phyloP scores from a whole-genome alignment of 2,797 vertebrate genomes.

The Oreonectes daqikongensis region DNA sequence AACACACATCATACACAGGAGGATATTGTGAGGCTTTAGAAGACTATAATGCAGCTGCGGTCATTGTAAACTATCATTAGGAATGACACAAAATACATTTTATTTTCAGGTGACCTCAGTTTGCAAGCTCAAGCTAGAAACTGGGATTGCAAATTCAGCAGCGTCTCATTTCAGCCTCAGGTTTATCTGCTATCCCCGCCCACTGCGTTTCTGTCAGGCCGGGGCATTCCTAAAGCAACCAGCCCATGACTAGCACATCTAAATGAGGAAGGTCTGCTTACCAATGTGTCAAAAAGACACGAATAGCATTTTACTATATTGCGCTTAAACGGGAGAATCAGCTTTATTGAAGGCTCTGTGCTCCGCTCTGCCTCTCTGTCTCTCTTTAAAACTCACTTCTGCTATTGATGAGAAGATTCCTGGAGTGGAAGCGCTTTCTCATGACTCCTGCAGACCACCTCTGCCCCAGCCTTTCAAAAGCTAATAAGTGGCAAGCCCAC shows the following conservation, averaged over 20 bases:
- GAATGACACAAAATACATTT: no score
- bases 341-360: neutral
- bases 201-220: constrained; percentile 7
- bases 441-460: constrained; percentile 33
- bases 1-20: neutral
- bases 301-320: neutral
- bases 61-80: no score
- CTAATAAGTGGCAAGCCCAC: constrained; percentile 36
- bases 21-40: no score
- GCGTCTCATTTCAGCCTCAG: neutral
- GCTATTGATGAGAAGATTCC: neutral
- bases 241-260: constrained; percentile 7
- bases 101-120: neutral
- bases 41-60: no score
- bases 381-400: neutral
- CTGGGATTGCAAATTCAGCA: constrained; percentile 14
- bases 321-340: neutral
- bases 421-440: constrained; percentile 31
- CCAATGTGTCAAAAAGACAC: neutral
- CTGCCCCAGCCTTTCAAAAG: constrained; percentile 45
- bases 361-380: neutral
- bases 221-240: constrained; percentile 18
- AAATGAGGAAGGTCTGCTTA: neutral
- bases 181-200: neutral
- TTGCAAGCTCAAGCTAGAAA: neutral